Evolutionary conservation across 2,797 vertebrate genomes (phyloP), one percentile per base, ranked within the genome.

Genomic region (Falco rusticolus): DNA sequence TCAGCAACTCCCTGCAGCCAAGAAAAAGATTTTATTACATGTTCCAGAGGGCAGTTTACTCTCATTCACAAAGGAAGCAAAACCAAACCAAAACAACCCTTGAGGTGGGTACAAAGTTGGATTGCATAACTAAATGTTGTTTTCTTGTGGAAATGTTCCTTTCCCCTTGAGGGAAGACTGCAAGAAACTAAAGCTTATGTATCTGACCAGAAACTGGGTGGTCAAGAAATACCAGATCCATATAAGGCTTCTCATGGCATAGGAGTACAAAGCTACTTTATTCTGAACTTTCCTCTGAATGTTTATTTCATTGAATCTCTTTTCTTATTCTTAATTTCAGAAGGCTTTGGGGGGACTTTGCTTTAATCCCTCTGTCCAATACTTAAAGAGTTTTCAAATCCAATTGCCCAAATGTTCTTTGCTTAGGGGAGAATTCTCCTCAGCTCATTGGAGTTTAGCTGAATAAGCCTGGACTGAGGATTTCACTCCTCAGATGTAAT

Each of bases 101-200:
- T 90, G 89, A 93, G 89, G 65, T 90, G 68, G 80, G 64, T 92
- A 53, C 64, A 63, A 54, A 75, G 75, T 48, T 93, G 75, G 50
- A 61, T 78, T 94, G 53, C 16, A 2, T 83, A 94, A 78, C 76
- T 50, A 12, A 16, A 3, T 72, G 88, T 76, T 81, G 70, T 95
- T 94, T 96, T 78, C 51, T 72, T 95, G 68, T 94, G 94, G 84
- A 94, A 94, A 92, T 93, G 41, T 78, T 93, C 20, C 61, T 87
- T 90, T 96, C 4, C 80, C 74, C 68, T 69, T 59, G 80, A 83
- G 66, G 68, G 64, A 89, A 74, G 37, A 74, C 56, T 82, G 64
- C 60, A 94, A 87, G 85, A 77, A 91, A 74, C 63, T 82, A 69
- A 90, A 79, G 71, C 66, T 91, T 89, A 50, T 3, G 3, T 61